Percentiles rank a stretch among this genome's conserved stretches.
These are phyloP conservation scores for Heliconius cydno DNA, from an alignment of 2,888 invertebrate genomes.

Conservation along the genomic window DNA sequence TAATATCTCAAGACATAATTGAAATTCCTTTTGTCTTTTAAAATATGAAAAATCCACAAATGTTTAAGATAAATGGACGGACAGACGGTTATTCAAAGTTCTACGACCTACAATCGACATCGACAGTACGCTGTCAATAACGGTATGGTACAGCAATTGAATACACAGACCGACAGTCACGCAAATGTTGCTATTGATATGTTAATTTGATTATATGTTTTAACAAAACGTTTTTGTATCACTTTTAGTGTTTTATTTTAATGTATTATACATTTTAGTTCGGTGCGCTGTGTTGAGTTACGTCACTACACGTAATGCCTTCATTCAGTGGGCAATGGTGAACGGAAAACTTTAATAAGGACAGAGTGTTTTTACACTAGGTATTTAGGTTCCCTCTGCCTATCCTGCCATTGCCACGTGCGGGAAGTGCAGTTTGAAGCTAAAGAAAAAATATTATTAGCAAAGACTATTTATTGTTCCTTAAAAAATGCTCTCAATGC, in stretches of 20 bases:
- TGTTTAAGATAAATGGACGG: background rate
- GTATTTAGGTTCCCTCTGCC: too few relatives aligned
- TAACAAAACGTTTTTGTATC: conserved; percentile 14
- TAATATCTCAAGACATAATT: background rate
- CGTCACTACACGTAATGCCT: too few relatives aligned
- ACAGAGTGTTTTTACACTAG: too few relatives aligned
- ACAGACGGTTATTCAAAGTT: conserved; percentile 21
- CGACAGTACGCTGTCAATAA: conserved; percentile 19
- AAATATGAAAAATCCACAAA: background rate
- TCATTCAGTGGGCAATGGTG: too few relatives aligned
- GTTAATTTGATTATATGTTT: conserved; percentile 30
- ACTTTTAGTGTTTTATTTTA: background rate
- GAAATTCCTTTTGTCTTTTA: background rate
- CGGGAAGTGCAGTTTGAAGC: too few relatives aligned
- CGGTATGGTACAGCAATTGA: conserved; percentile 25
- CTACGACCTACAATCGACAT: conserved; percentile 23
- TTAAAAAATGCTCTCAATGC: background rate
- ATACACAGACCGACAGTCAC: conserved; percentile 22
- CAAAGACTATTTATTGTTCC: background rate
- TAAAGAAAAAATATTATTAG: too few relatives aligned
- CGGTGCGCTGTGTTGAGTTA: too few relatives aligned
- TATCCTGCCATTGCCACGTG: too few relatives aligned
- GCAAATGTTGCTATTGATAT: conserved; percentile 34
- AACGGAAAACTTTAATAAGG: too few relatives aligned
- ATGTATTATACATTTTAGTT: background rate